A percentile compares a stretch with the other conserved stretches of the same genome.
phyloP scores from a whole-genome alignment of 2,797 vertebrate genomes.

The Rachycentron canadum region DNA sequence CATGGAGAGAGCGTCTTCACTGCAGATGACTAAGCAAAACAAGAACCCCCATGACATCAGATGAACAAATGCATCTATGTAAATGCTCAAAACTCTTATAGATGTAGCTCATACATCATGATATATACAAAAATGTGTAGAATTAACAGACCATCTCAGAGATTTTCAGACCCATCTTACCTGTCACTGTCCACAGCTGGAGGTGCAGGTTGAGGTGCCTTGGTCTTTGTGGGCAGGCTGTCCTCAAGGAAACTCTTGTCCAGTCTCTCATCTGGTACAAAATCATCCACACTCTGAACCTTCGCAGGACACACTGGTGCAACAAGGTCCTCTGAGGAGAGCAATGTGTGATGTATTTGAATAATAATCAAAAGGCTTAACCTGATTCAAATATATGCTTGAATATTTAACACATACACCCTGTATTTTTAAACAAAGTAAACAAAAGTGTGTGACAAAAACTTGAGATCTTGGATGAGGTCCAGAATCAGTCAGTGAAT shows the following conservation, averaged over 20 bases:
- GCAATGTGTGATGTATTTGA: slow-evolving; percentile 7
- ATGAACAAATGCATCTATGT: neutral
- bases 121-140: neutral
- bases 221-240: slow-evolving; percentile 70
- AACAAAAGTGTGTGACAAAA: neutral
- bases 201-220: slow-evolving; percentile 41
- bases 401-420: neutral
- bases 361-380: neutral
- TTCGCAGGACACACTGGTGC: slow-evolving; percentile 68
- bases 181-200: slow-evolving; percentile 90
- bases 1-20: neutral
- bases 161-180: slow-evolving; percentile 67
- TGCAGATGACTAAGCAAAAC: neutral
- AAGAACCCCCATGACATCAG: neutral
- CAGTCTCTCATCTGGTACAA: slow-evolving; percentile 92
- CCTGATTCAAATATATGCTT: neutral
- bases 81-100: neutral
- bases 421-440: neutral
- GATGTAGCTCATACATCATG: neutral
- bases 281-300: slow-evolving; percentile 93
- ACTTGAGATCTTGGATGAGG: neutral
- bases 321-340: slow-evolving; percentile 72
- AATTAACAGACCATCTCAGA: neutral
- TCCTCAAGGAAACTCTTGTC: slow-evolving; percentile 96
- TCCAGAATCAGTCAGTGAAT: too few species aligned